These are phyloP conservation scores for Hoplodrina ambigua DNA, from an alignment of 2,888 invertebrate species.

Conservation along the genomic window DNA sequence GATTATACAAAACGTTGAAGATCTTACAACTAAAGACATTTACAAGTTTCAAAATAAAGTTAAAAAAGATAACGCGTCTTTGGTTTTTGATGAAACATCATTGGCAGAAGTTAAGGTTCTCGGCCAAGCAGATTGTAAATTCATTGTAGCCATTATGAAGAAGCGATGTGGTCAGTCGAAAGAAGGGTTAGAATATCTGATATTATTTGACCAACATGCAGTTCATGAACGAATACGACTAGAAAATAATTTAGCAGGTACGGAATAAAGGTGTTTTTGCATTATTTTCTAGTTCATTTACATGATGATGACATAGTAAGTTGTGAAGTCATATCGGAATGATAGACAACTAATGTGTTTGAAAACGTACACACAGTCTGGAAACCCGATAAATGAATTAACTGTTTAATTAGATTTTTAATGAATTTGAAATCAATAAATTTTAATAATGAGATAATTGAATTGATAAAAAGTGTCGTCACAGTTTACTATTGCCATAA, in stretches of 20 bases:
- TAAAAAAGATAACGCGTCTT: constrained; percentile 73
- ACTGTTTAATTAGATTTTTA: too few relatives aligned
- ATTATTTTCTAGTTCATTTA: background rate
- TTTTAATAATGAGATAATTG: too few relatives aligned
- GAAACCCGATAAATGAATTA: too few relatives aligned
- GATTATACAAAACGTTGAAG: constrained; percentile 72
- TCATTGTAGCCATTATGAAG: constrained; percentile 90
- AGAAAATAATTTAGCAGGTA: constrained; percentile 92
- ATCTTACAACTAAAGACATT: constrained; percentile 70
- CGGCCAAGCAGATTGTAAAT: constrained; percentile 94
- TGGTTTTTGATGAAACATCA: constrained; percentile 77
- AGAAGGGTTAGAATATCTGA: constrained; percentile 85
- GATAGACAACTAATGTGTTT: too few relatives aligned
- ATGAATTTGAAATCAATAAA: too few relatives aligned
- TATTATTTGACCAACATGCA: constrained; percentile 96
- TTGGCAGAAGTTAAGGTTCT: constrained; percentile 87
- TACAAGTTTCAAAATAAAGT: constrained; percentile 74
- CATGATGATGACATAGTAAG: too few relatives aligned
- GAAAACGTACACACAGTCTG: too few relatives aligned
- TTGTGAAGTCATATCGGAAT: background rate
- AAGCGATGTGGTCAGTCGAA: constrained; percentile 68
- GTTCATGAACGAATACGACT: constrained; percentile 95
- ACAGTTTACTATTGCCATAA: too few relatives aligned
- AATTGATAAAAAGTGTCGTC: too few relatives aligned
- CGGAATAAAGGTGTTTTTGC: too few relatives aligned